These are phyloP conservation scores for Ctenoplectra terminalis DNA, from an alignment of 1,140 invertebrate species.

Conservation along the genomic window DNA sequence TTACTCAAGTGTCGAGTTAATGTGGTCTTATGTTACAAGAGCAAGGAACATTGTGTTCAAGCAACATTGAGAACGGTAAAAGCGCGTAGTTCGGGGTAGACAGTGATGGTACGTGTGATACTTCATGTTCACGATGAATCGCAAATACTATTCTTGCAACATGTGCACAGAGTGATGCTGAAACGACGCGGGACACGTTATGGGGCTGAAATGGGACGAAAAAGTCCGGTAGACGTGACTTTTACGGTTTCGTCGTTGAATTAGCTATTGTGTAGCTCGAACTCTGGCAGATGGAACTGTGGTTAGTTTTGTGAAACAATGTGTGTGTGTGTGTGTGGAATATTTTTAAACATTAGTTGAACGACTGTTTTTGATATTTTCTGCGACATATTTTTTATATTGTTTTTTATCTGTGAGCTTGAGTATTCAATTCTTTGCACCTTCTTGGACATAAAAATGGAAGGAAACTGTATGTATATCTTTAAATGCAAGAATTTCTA, in stretches of 20 bases:
- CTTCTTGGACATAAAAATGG: too few species aligned
- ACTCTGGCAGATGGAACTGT: too few species aligned
- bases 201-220: neutral
- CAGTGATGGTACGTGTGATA: conserved; percentile 4
- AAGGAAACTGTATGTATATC: too few species aligned
- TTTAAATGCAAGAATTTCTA: too few species aligned
- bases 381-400: too few species aligned
- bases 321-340: too few species aligned
- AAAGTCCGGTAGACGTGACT: neutral
- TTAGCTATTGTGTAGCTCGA: neutral
- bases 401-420: too few species aligned
- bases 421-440: too few species aligned
- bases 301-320: too few species aligned
- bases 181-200: neutral
- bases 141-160: neutral
- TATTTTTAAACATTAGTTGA: too few species aligned
- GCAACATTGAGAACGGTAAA: conserved; percentile 2
- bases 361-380: too few species aligned
- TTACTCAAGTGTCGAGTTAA: conserved; percentile 42
- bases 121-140: conserved; percentile 10
- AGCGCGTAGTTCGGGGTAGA: neutral
- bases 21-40: conserved; percentile 30
- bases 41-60: conserved; percentile 28
- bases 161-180: neutral
- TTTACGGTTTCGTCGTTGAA: neutral